phyloP scores from a whole-genome alignment of 2,113 vertebrate genomes.

The Petrocephalus zakoni region DNA sequence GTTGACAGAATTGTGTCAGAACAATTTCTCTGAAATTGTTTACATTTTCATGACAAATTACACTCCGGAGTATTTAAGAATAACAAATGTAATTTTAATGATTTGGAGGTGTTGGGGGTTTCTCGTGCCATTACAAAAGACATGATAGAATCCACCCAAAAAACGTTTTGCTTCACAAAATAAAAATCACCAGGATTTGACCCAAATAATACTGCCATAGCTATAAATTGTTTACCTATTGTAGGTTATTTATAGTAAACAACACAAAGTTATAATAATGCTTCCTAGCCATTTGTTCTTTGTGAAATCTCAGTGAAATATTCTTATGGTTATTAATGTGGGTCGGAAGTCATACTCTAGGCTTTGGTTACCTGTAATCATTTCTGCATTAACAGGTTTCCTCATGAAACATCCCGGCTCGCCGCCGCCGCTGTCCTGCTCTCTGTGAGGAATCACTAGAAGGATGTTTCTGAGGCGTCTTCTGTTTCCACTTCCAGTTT shows the following conservation, averaged over 20 bases:
- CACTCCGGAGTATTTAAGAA: not conserved
- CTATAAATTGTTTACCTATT: not conserved
- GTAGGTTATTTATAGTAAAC: not conserved
- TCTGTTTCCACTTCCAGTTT: not conserved
- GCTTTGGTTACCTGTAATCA: not conserved
- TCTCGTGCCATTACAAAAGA: not conserved
- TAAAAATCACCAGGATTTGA: not conserved
- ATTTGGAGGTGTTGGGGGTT: not conserved
- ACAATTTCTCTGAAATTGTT: not conserved
- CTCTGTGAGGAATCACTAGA: not conserved
- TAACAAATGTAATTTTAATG: slow-evolving; percentile 3
- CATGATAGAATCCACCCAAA: no score
- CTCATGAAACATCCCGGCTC: not conserved
- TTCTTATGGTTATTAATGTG: not conserved
- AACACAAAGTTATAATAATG: not conserved
- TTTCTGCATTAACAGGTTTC: not conserved
- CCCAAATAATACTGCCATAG: not conserved
- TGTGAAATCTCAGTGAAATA: not conserved
- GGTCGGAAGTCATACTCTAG: not conserved
- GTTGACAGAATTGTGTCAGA: slow-evolving; percentile 7
- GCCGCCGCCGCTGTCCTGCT: not conserved
- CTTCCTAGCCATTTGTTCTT: not conserved
- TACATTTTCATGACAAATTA: slow-evolving; percentile 2
- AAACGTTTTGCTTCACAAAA: not conserved
- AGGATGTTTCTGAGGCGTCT: not conserved